Conservation (phyloP, 2,888 invertebrate species). For the Luperina testacea region DNA sequence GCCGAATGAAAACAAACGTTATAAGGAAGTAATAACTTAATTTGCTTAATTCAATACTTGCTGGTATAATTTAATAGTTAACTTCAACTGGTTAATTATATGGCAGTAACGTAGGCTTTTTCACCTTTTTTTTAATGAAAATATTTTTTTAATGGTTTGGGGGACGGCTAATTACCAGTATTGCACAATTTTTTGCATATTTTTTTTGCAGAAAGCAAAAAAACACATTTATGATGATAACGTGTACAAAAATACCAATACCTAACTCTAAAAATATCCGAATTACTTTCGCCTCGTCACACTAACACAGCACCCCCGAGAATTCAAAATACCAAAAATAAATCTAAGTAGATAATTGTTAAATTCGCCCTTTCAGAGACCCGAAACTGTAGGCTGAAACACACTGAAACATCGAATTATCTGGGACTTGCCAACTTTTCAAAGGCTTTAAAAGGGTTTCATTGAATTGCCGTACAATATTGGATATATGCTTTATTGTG, state of each 20-base stretch:
- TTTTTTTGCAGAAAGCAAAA: neutral
- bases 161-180: neutral
- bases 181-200: no score
- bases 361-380: constrained; percentile 26
- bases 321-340: constrained; percentile 10
- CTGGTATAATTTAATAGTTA: constrained; percentile 17
- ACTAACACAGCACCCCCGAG: neutral
- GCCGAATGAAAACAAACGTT: constrained; percentile 16
- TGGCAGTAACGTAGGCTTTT: constrained; percentile 6
- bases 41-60: constrained; percentile 9
- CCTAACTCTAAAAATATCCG: neutral
- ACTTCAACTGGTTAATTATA: constrained; percentile 1
- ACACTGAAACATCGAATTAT: constrained; percentile 51
- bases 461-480: constrained; percentile 55
- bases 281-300: neutral
- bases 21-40: constrained; percentile 24
- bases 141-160: neutral
- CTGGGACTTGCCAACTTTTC: constrained; percentile 59
- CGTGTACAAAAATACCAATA: neutral
- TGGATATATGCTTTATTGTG: constrained; percentile 40
- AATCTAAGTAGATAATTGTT: constrained; percentile 12
- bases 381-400: constrained; percentile 26
- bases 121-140: neutral
- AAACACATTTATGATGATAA: no score
- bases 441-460: constrained; percentile 61